phyloP scores from a whole-genome alignment of 2,797 vertebrate genomes.

The Poeciliopsis gracilis region DNA sequence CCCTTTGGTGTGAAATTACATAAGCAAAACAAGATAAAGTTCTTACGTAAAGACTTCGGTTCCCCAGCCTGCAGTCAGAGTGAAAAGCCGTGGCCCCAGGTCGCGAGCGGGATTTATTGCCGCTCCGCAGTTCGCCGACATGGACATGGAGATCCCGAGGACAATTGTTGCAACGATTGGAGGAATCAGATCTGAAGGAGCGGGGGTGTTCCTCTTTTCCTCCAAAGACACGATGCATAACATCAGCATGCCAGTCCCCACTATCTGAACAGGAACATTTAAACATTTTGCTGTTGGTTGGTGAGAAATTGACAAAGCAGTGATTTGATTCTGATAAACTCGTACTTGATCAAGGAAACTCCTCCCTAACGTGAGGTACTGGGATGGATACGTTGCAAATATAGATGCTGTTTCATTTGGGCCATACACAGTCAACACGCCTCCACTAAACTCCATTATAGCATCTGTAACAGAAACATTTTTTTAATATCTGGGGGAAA shows the following conservation, averaged over 20 bases:
- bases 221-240: slow-evolving; percentile 80
- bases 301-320: background rate
- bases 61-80: slow-evolving; percentile 87
- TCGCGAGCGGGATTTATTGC: slow-evolving; percentile 90
- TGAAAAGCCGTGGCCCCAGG: slow-evolving; percentile 88
- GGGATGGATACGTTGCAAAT: slow-evolving; percentile 86
- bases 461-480: slow-evolving; percentile 76
- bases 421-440: slow-evolving; percentile 79
- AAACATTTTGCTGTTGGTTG: background rate
- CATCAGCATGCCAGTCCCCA: slow-evolving; percentile 84
- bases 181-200: slow-evolving; percentile 81
- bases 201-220: slow-evolving; percentile 80
- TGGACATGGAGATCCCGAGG: slow-evolving; percentile 80
- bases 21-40: slow-evolving; percentile 1
- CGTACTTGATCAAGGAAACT: slow-evolving; percentile 87
- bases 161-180: slow-evolving; percentile 80
- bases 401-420: slow-evolving; percentile 87
- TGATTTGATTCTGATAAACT: background rate
- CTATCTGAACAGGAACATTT: slow-evolving; percentile 71
- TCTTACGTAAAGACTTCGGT: slow-evolving; percentile 88
- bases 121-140: slow-evolving; percentile 84
- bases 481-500: background rate
- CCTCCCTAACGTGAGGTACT: slow-evolving; percentile 69
- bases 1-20: background rate
- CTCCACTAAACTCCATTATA: slow-evolving; percentile 82